Evolutionary conservation across 2,113 vertebrate species (phyloP).

Genomic region (Otis tarda): DNA sequence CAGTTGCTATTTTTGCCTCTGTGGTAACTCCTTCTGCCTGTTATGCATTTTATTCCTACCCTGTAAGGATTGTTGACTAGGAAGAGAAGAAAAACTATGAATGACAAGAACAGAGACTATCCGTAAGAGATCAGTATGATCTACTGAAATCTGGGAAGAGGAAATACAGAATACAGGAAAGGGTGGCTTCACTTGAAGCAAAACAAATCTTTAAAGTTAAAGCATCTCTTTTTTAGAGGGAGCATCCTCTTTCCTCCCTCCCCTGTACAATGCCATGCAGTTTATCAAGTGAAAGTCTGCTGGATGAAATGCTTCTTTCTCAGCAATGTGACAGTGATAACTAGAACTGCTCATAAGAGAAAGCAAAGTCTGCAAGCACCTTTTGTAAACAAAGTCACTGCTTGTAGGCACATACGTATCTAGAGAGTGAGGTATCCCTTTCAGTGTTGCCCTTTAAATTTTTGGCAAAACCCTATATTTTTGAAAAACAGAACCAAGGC

Average conservation of each 20-base stretch:
- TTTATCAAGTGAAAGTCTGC: background rate
- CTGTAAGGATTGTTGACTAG: background rate
- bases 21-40: background rate
- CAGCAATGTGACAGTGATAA: background rate
- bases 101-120: background rate
- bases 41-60: background rate
- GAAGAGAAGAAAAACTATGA: background rate
- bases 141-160: background rate
- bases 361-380: background rate
- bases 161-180: background rate
- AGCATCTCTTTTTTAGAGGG: background rate
- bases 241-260: background rate
- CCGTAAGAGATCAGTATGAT: background rate
- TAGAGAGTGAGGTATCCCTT: background rate
- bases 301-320: background rate
- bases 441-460: background rate
- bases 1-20: background rate
- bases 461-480: background rate
- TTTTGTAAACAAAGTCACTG: background rate
- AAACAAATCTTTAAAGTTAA: background rate
- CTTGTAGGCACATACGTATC: background rate
- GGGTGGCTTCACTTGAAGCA: background rate
- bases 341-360: background rate
- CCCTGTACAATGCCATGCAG: background rate
- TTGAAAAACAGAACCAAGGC: background rate